These are phyloP conservation scores for Zingel zingel DNA, from an alignment of 2,113 vertebrate species.

Conservation along the genomic window DNA sequence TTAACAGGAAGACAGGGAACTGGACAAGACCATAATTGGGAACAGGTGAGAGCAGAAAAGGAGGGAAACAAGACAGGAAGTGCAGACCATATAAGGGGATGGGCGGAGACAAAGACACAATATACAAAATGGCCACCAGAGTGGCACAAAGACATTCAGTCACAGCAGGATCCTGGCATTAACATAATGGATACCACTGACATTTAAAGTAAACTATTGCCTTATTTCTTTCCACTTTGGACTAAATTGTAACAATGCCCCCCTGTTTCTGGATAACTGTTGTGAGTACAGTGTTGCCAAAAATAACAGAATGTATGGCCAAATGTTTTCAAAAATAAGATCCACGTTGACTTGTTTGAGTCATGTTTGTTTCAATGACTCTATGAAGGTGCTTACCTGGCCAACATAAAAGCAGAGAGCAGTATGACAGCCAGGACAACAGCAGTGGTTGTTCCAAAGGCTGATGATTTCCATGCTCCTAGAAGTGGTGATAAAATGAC, in stretches of 20 bases:
- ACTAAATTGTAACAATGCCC: neutral
- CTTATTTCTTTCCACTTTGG: neutral
- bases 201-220: neutral
- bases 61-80: too few relatives aligned
- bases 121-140: too few relatives aligned
- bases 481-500: neutral
- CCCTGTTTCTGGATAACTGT: neutral
- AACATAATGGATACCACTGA: too few relatives aligned
- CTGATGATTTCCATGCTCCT: neutral
- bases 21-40: too few relatives aligned
- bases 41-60: too few relatives aligned
- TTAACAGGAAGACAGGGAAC: too few relatives aligned
- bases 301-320: neutral
- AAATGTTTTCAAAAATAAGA: neutral
- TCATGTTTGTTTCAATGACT: too few relatives aligned
- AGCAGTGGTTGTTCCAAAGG: neutral
- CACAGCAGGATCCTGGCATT: too few relatives aligned
- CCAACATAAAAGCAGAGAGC: conserved; percentile 1
- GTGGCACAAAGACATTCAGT: too few relatives aligned
- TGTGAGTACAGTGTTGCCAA: neutral
- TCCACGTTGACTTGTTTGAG: neutral
- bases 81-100: too few relatives aligned
- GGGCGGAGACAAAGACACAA: too few relatives aligned
- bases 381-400: conserved; percentile 6
- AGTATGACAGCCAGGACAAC: neutral